Percentiles rank a stretch among this genome's conserved stretches.
Evolutionary conservation across 2,113 vertebrate species (phyloP).

Genomic region (Siniperca knerii): DNA sequence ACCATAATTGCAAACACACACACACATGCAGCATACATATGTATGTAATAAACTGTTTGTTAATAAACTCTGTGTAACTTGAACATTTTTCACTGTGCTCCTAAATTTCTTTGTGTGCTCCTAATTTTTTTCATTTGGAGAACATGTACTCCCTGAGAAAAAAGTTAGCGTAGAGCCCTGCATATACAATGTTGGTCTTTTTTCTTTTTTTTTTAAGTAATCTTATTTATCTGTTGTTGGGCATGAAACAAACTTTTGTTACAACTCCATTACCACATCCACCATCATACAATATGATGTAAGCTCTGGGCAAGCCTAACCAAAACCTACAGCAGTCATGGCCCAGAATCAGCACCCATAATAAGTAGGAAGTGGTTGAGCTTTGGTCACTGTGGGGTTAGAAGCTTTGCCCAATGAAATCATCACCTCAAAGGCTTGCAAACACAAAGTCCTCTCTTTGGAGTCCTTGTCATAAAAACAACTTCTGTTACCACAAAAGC

Average conservation of each 20-base stretch:
- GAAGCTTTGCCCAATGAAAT: constrained; percentile 45
- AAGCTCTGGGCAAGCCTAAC: constrained; percentile 14
- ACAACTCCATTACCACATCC: neutral
- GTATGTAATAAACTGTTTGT: no score
- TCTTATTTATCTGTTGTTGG: constrained; percentile 7
- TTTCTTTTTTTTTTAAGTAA: neutral
- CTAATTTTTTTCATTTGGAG: no score
- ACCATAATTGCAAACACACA: no score
- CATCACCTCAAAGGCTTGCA: constrained; percentile 54
- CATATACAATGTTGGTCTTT: neutral
- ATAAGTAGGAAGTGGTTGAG: constrained; percentile 50
- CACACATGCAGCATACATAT: no score
- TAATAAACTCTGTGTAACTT: no score
- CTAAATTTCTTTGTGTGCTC: no score
- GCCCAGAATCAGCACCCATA: constrained; percentile 44
- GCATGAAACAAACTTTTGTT: constrained; percentile 23
- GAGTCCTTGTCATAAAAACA: constrained; percentile 44
- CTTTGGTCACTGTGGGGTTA: constrained; percentile 54
- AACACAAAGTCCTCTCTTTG: constrained; percentile 43
- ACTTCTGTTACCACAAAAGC: constrained; percentile 45
- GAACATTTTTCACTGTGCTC: no score
- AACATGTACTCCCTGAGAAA: no score
- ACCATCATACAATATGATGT: constrained; percentile 18
- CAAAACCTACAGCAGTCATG: constrained; percentile 45
- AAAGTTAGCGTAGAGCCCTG: no score